Base-by-base conservation (phyloP, 1,140 invertebrate genomes). In the Drosophila miranda region DNA sequence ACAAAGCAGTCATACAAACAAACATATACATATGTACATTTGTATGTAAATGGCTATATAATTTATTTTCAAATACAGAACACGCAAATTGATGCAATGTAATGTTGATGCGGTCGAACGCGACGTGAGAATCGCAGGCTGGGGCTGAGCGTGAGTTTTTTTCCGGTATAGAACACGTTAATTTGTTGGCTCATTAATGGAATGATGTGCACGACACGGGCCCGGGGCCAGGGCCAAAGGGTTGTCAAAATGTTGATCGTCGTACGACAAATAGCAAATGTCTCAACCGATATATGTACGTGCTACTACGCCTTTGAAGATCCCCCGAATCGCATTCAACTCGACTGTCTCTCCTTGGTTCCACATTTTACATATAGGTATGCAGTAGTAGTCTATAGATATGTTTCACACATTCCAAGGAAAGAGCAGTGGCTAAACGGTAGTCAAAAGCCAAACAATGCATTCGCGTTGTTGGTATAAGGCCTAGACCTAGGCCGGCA, bases 81-180 rank as follows among this genome's bases (percentile, higher is more conserved):
- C 68, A 79, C 71, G 62, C 73, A 74, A 81, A 77, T 81, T 77
- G 71, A 56, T 76, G 69, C 75, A 77, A 79, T 73, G 57, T 77
- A 67, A 79, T 57, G 45, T 52, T 43, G 57, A 70, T 70, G 69
- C 66, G 55, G 53, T 57, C 57, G 53, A 52, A 26, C 7, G 5
- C 34, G 43, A 54, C 50, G 62, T 68, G 34, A 41, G 64, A 68
- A 54, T 67, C 49, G 34, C 30, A 52, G n/a, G 13, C 51, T 26
- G 2, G 13, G 46, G 13, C 28, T 52, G 30, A 9, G 42, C 41
- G 62, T 62, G 53, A 68, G 58, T 78, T 62, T 75, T 82, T 75
- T 75, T 87, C 64, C 82, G 67, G 69, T 64, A 75, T 57, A 68
- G 82, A 87, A 87, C 81, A 86, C 82, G 70, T 67, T 86, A 86